Percentiles rank a stretch among this genome's conserved stretches.
phyloP scores from a whole-genome alignment of 2,113 vertebrate genomes.

The Notarius lentiginosus region DNA sequence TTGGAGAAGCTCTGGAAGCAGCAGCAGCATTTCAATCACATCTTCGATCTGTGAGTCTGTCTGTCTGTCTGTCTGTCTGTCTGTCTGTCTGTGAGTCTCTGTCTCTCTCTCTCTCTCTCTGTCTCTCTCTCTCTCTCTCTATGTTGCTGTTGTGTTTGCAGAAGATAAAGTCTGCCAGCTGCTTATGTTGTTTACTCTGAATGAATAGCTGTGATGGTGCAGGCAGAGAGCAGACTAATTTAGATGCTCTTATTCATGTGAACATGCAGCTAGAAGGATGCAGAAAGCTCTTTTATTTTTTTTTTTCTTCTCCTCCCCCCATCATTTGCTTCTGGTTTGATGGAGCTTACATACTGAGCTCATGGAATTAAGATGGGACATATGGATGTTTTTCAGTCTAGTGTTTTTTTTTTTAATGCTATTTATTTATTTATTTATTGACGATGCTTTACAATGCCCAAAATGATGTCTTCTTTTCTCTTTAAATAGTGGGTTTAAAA shows the following conservation, averaged over 20 bases:
- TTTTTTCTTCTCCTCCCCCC: too few relatives aligned
- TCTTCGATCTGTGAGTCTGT: constrained; percentile 28
- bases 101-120: neutral
- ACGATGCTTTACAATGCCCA: neutral
- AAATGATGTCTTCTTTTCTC: neutral
- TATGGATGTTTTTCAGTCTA: neutral
- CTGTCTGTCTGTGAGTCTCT: neutral
- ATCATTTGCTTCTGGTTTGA: neutral
- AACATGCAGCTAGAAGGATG: neutral
- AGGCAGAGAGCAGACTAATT: neutral
- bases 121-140: neutral
- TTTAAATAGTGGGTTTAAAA: neutral
- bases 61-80: constrained; percentile 1
- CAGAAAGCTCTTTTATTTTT: neutral
- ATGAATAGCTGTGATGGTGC: constrained; percentile 8
- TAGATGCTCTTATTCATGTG: neutral
- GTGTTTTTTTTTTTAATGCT: neutral
- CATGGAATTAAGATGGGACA: neutral
- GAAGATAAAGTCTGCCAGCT: neutral
- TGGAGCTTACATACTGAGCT: neutral
- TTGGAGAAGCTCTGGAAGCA: constrained; percentile 19
- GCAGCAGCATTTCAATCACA: constrained; percentile 23
- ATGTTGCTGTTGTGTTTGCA: neutral
- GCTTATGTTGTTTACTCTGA: neutral
- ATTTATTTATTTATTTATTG: neutral